Percentiles rank a stretch among this genome's conserved stretches.
Conservation (phyloP, 1,140 invertebrate species). For the Hermatobates lingyangjiaoensis region DNA sequence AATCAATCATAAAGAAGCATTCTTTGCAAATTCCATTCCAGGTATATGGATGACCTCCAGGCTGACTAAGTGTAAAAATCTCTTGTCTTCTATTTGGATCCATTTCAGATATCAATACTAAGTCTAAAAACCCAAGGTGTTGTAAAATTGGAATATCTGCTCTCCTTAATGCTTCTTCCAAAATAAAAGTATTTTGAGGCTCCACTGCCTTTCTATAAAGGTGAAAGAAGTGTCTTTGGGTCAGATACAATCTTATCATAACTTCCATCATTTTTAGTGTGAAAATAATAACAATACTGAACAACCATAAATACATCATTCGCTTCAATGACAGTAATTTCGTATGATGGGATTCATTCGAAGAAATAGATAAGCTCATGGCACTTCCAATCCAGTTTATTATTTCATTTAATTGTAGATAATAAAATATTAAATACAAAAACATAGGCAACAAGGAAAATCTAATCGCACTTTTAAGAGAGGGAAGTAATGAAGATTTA, state of each 20-base stretch:
- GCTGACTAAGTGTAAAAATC: conserved; percentile 50
- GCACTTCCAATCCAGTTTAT: conserved; percentile 24
- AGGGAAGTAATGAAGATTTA: conserved; percentile 30
- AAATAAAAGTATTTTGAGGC: conserved; percentile 20
- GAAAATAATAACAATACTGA: conserved; percentile 40
- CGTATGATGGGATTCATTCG: conserved; percentile 29
- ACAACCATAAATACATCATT: conserved; percentile 42
- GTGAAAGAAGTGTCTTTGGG: conserved; percentile 10
- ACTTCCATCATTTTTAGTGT: conserved; percentile 44
- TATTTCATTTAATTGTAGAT: conserved; percentile 28
- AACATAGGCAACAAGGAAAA: conserved; percentile 36
- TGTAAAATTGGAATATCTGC: conserved; percentile 39
- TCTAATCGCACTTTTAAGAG: conserved; percentile 33
- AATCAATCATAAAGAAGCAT: conserved; percentile 34
- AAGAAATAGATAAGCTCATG: conserved; percentile 31
- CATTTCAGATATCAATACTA: conserved; percentile 38
- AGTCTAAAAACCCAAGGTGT: conserved; percentile 46
- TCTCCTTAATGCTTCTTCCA: conserved; percentile 35
- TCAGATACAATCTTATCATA: conserved; percentile 39
- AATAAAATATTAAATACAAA: conserved; percentile 38
- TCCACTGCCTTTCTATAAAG: neutral
- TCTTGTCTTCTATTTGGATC: conserved; percentile 31
- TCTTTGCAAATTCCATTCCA: conserved; percentile 48
- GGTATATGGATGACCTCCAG: conserved; percentile 56
- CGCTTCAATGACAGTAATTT: conserved; percentile 29